Percentiles rank a stretch among this genome's conserved stretches.
These are phyloP conservation scores for Aspidapion aeneum DNA, from an alignment of 2,888 invertebrate genomes.

Conservation along the genomic window DNA sequence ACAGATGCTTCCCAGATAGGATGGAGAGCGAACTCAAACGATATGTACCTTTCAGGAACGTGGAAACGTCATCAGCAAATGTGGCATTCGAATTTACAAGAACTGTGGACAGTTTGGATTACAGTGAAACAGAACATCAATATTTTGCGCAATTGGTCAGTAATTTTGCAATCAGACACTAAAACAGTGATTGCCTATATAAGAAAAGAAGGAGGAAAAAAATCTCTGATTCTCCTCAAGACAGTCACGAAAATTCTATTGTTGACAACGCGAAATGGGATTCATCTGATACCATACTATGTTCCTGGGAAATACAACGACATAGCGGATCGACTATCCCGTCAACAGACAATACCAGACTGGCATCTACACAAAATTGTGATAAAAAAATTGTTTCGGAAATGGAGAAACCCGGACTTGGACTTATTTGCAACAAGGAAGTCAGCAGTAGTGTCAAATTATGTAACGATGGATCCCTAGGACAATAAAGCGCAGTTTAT, in stretches of 20 bases:
- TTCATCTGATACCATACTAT: slow-evolving; percentile 1
- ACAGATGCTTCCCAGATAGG: background rate
- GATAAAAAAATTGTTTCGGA: slow-evolving; percentile 10
- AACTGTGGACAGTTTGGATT: background rate
- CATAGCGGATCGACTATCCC: slow-evolving; percentile 19
- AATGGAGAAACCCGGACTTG: slow-evolving; percentile 17
- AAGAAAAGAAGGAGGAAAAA: slow-evolving; percentile 15
- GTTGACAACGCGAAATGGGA: background rate
- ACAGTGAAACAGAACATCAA: background rate
- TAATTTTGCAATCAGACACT: slow-evolving; percentile 11
- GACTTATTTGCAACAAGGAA: slow-evolving; percentile 19
- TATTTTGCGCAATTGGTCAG: background rate
- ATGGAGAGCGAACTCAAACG: background rate
- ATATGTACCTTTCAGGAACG: background rate
- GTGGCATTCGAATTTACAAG: background rate
- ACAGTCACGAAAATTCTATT: background rate
- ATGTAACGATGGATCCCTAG: slow-evolving; percentile 12
- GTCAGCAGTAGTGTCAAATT: slow-evolving; percentile 16
- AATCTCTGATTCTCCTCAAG: slow-evolving; percentile 2
- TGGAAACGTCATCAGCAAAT: background rate
- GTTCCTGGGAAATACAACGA: slow-evolving; percentile 21
- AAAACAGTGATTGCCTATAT: slow-evolving; percentile 18
- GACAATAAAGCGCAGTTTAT: slow-evolving; percentile 12
- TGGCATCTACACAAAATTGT: slow-evolving; percentile 16
- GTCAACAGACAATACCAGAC: slow-evolving; percentile 11